A percentile compares a stretch with the other conserved stretches of the same genome.
Conservation (phyloP, 64 coral and sea anemone species). For the Orbicella faveolata region DNA sequence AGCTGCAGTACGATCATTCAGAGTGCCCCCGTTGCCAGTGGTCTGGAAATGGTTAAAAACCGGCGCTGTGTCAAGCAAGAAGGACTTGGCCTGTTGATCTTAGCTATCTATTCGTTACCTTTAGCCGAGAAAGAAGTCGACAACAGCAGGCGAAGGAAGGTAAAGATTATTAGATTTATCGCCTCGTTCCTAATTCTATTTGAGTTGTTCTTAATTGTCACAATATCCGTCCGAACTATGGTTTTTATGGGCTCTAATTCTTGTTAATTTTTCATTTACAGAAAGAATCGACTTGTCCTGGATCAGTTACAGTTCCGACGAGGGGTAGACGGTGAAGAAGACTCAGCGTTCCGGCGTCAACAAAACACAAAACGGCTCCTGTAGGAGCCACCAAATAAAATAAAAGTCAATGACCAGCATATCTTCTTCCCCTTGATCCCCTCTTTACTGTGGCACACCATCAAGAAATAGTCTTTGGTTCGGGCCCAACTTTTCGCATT, state of each 20-base stretch:
- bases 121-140: conserved; percentile 20
- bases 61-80: conserved; percentile 8
- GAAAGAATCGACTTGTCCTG: conserved; percentile 20
- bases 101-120: conserved; percentile 22
- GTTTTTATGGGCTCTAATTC: not conserved
- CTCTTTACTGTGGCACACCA: too few relatives aligned
- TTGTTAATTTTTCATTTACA: conserved; percentile 15
- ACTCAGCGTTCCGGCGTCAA: not conserved
- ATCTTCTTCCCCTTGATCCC: too few relatives aligned
- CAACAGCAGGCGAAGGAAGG: conserved; percentile 29
- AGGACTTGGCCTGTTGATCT: conserved; percentile 27
- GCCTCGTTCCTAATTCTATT: not conserved
- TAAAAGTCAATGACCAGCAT: not conserved
- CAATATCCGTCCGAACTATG: not conserved
- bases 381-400: not conserved
- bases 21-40: conserved; percentile 14
- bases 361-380: not conserved
- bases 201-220: not conserved
- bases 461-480: too few relatives aligned
- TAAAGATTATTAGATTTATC: not conserved
- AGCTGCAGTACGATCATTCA: conserved; percentile 32
- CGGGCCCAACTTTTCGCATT: too few relatives aligned
- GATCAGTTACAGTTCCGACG: conserved; percentile 26
- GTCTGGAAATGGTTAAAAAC: conserved; percentile 29
- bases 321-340: not conserved